phyloP scores from a whole-genome alignment of 1,140 invertebrate species.

The Penaeus vannamei region DNA sequence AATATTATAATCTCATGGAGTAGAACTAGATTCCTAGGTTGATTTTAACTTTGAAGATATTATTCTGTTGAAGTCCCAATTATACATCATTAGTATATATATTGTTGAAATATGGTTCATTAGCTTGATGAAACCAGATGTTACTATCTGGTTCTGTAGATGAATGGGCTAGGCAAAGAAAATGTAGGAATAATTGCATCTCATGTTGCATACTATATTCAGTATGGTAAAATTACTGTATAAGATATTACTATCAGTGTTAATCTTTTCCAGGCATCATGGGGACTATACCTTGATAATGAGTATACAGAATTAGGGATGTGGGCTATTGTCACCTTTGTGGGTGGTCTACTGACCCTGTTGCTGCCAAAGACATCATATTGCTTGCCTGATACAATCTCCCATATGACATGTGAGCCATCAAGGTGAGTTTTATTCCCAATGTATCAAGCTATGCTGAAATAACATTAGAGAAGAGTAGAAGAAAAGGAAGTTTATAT shows the following conservation, averaged over 20 bases:
- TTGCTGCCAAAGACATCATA: conserved; percentile 40
- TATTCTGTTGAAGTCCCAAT: too few relatives aligned
- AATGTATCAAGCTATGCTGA: too few relatives aligned
- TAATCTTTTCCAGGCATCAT: conserved; percentile 6
- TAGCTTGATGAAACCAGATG: background rate
- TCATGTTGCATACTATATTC: background rate
- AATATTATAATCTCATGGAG: too few relatives aligned
- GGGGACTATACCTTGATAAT: conserved; percentile 46
- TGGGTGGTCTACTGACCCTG: conserved; percentile 41
- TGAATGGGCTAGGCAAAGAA: background rate
- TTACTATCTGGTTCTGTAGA: too few relatives aligned
- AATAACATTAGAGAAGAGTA: too few relatives aligned
- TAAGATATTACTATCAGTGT: background rate
- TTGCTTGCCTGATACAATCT: conserved; percentile 54
- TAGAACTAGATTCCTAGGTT: too few relatives aligned
- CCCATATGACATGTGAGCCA: conserved; percentile 3
- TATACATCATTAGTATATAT: too few relatives aligned
- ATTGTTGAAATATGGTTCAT: too few relatives aligned
- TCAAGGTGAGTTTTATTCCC: background rate
- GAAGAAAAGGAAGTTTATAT: too few relatives aligned
- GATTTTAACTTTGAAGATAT: too few relatives aligned
- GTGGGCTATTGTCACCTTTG: conserved; percentile 55
- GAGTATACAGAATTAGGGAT: conserved; percentile 46
- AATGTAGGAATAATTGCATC: background rate
- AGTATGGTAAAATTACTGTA: background rate